A percentile compares a stretch with the other conserved stretches of the same genome.
phyloP scores from a whole-genome alignment of 2,888 invertebrate genomes.

The Catocala fraxini region DNA sequence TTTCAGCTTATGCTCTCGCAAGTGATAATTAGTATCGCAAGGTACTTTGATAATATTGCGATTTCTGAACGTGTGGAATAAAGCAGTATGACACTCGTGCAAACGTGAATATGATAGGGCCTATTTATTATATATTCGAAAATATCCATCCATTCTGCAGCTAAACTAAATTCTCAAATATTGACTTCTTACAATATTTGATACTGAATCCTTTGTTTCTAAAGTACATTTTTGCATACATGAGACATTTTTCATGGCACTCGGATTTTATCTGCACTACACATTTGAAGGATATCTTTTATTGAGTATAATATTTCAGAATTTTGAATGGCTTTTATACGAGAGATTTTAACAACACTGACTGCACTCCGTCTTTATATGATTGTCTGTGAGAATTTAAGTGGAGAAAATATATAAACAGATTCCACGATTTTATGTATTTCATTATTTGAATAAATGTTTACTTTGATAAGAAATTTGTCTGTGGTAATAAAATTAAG shows the following conservation, averaged over 20 bases:
- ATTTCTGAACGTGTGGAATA: no score
- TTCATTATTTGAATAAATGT: no score
- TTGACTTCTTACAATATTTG: not conserved
- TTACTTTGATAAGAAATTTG: no score
- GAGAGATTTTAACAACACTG: not conserved
- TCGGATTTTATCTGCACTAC: constrained; percentile 5
- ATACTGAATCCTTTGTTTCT: not conserved
- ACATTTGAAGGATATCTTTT: constrained; percentile 18
- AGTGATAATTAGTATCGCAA: no score
- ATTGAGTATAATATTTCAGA: constrained; percentile 28
- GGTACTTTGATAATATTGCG: no score
- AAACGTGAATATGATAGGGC: no score
- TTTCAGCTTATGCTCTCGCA: no score
- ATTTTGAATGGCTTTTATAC: constrained; percentile 2
- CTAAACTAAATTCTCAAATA: not conserved
- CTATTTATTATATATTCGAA: no score
- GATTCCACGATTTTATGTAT: no score
- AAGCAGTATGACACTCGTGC: no score
- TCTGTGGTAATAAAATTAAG: no score
- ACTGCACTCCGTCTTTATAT: not conserved
- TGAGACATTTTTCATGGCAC: constrained; percentile 5
- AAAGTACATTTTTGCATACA: constrained; percentile 6
- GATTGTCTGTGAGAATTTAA: not conserved
- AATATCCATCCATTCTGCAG: not conserved
- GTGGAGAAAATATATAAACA: not conserved